Evolutionary conservation across 2,888 invertebrate genomes (phyloP).

Genomic region (Macaria liturata): DNA sequence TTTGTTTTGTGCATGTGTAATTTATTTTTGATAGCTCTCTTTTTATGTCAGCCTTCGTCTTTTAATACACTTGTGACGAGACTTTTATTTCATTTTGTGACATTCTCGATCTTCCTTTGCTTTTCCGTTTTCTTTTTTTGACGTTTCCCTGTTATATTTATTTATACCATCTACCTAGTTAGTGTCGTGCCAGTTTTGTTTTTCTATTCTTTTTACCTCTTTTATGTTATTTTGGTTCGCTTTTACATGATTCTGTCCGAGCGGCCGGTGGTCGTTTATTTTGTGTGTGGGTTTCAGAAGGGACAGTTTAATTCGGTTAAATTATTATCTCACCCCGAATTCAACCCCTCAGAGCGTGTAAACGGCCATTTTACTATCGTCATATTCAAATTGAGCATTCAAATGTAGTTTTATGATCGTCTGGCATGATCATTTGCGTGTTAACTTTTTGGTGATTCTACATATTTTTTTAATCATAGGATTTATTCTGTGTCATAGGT

Average conservation of each 20-base stretch:
- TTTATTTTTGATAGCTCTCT: too few relatives aligned
- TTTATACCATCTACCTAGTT: not conserved
- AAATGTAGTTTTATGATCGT: constrained; percentile 13
- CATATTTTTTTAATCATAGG: too few relatives aligned
- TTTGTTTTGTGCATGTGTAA: too few relatives aligned
- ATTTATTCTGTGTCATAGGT: too few relatives aligned
- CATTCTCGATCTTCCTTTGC: constrained; percentile 3
- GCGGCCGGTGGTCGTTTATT: constrained; percentile 47
- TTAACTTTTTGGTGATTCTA: not conserved
- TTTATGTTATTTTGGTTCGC: constrained; percentile 46
- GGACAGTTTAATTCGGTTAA: not conserved
- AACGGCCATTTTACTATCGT: not conserved
- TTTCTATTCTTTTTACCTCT: not conserved
- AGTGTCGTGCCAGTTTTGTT: not conserved
- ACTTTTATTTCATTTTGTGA: not conserved
- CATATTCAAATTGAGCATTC: not conserved
- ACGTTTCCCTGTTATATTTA: not conserved
- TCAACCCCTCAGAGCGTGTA: constrained; percentile 14
- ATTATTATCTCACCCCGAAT: constrained; percentile 27
- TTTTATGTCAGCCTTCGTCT: too few relatives aligned
- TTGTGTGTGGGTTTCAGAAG: constrained; percentile 32
- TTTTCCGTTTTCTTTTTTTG: not conserved
- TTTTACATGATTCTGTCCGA: constrained; percentile 46
- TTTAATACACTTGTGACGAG: not conserved
- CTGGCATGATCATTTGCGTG: constrained; percentile 12